Conservation (phyloP, 1,140 invertebrate genomes). For the Drosophila truncata region DNA sequence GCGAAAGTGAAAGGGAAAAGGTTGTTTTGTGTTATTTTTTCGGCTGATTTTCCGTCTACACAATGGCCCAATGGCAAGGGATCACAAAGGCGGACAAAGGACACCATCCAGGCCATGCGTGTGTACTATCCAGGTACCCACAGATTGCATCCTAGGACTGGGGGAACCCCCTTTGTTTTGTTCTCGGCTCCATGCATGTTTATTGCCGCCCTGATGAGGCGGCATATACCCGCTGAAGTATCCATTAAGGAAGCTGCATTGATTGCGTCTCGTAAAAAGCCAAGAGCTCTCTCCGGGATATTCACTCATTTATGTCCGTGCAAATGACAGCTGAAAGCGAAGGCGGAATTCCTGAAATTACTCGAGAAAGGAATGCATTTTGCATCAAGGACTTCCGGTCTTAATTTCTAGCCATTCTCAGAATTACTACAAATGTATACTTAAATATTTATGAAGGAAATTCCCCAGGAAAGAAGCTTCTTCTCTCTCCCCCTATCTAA, state of each 20-base stretch:
- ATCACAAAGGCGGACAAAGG: slow-evolving; percentile 31
- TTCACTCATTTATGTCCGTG: slow-evolving; percentile 28
- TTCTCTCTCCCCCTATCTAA: background rate
- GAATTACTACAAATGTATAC: background rate
- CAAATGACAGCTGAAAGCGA: slow-evolving; percentile 15
- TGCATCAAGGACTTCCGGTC: slow-evolving; percentile 19
- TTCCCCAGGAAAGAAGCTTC: background rate
- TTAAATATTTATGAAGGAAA: background rate
- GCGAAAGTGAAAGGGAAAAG: background rate
- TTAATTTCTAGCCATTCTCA: slow-evolving; percentile 6
- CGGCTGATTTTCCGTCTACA: slow-evolving; percentile 1
- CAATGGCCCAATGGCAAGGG: slow-evolving; percentile 16
- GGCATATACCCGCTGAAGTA: slow-evolving; percentile 21
- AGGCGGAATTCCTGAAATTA: slow-evolving; percentile 15
- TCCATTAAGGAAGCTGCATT: slow-evolving; percentile 56
- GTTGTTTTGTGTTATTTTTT: background rate
- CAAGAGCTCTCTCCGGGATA: slow-evolving; percentile 46
- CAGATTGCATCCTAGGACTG: slow-evolving; percentile 38
- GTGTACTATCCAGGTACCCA: slow-evolving; percentile 29
- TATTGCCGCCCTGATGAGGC: slow-evolving; percentile 45
- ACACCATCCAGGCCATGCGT: slow-evolving; percentile 30
- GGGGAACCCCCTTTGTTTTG: background rate
- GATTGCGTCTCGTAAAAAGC: slow-evolving; percentile 66
- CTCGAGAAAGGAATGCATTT: slow-evolving; percentile 26
- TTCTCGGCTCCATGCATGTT: slow-evolving; percentile 24